Percentiles rank a stretch among this genome's conserved stretches.
Evolutionary conservation across 1,140 invertebrate genomes (phyloP).

Genomic region (Zaprionus camerounensis): DNA sequence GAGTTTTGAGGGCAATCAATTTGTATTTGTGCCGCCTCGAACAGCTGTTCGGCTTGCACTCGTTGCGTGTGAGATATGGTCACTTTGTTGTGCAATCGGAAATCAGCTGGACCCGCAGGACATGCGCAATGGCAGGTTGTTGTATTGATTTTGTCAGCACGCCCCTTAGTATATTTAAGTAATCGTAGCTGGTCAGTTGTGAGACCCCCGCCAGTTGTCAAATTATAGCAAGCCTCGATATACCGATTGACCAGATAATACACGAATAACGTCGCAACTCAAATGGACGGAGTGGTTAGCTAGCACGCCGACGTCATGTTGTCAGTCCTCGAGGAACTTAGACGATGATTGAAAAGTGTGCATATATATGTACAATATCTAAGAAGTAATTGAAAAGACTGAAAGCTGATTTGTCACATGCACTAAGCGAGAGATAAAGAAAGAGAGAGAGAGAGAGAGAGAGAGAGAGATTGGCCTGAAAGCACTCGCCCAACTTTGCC

Average conservation of each 20-base stretch:
- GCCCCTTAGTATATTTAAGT: constrained; percentile 10
- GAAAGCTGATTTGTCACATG: constrained; percentile 20
- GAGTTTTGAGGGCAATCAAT: too few relatives aligned
- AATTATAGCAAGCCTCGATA: neutral
- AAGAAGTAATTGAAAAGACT: constrained; percentile 24
- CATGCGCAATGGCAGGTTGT: constrained; percentile 16
- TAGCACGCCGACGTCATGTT: constrained; percentile 22
- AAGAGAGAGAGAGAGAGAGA: neutral
- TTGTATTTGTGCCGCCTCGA: neutral
- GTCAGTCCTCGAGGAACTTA: neutral
- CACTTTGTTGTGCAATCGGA: neutral
- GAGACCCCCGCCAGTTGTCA: constrained; percentile 8
- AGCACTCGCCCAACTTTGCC: neutral
- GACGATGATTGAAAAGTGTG: constrained; percentile 14
- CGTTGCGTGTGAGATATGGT: neutral
- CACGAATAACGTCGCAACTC: neutral
- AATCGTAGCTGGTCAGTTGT: constrained; percentile 10
- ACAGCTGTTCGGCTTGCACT: neutral
- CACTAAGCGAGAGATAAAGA: neutral
- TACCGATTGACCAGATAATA: neutral
- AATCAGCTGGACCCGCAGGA: constrained; percentile 18
- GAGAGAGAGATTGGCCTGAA: neutral
- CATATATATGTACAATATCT: neutral
- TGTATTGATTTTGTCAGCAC: constrained; percentile 35
- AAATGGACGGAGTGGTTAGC: constrained; percentile 31